Percentiles rank a stretch among this genome's conserved stretches.
Conservation (phyloP, 2,888 invertebrate genomes). For the Lycia hirtaria region DNA sequence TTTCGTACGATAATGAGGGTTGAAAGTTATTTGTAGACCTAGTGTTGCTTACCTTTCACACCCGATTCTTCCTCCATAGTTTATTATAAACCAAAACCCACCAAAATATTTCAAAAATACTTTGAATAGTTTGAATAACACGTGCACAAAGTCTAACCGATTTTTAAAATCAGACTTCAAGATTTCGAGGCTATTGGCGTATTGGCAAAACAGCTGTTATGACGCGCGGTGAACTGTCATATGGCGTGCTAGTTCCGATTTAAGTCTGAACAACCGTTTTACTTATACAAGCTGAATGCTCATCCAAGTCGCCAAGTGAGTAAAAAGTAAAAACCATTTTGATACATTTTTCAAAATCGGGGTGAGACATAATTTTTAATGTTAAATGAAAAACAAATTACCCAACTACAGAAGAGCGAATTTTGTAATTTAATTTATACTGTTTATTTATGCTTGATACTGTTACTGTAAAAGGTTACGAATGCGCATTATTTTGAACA, state of each 20-base stretch:
- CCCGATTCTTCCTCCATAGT: conserved; percentile 71
- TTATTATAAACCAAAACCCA: conserved; percentile 42
- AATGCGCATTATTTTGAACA: too few relatives aligned
- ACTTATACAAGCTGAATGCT: neutral
- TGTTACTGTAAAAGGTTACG: too few relatives aligned
- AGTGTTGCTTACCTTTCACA: conserved; percentile 61
- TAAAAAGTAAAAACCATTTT: too few relatives aligned
- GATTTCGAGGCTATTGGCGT: conserved; percentile 54
- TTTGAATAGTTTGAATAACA: conserved; percentile 54
- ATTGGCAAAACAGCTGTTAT: conserved; percentile 76
- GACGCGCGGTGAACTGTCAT: conserved; percentile 76
- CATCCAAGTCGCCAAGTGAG: neutral
- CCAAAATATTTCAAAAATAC: conserved; percentile 23
- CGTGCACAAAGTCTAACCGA: conserved; percentile 62
- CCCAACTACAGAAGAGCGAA: too few relatives aligned
- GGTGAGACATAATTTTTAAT: too few relatives aligned
- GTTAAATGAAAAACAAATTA: too few relatives aligned
- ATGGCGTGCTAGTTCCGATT: conserved; percentile 2
- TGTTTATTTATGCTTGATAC: too few relatives aligned
- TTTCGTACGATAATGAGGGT: neutral
- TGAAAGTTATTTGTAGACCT: neutral
- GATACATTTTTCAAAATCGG: too few relatives aligned
- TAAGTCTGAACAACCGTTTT: neutral
- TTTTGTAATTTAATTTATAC: too few relatives aligned
- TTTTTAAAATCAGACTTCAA: conserved; percentile 62